Evolutionary conservation across 2,797 vertebrate genomes (phyloP).

Genomic region (Choloepus didactylus): DNA sequence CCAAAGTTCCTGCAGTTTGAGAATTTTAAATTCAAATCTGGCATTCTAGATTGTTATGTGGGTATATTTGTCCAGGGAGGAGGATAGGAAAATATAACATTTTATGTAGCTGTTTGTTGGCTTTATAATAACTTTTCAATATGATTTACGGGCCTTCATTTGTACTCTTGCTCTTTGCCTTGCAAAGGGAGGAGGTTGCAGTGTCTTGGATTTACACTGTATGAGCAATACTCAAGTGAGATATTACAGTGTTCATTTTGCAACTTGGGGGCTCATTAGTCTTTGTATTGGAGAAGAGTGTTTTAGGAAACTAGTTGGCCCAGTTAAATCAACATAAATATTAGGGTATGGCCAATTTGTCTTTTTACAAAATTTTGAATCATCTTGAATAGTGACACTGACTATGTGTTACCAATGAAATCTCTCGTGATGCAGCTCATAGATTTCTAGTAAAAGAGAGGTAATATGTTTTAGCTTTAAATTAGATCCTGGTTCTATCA

Average conservation of each 20-base stretch:
- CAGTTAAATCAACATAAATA: neutral
- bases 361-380: slow-evolving; percentile 22
- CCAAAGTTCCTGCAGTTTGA: neutral
- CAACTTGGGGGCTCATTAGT: neutral
- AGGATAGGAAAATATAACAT: neutral
- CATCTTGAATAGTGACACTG: neutral
- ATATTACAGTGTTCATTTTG: neutral
- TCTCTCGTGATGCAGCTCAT: neutral
- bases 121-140: slow-evolving; percentile 45
- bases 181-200: neutral
- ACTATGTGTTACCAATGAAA: neutral
- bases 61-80: neutral
- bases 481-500: neutral
- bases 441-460: neutral
- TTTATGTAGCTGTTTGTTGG: neutral
- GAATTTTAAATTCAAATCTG: neutral
- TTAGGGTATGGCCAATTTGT: neutral
- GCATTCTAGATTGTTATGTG: neutral
- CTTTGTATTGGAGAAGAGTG: neutral
- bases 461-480: neutral
- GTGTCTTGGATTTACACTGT: neutral
- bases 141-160: neutral
- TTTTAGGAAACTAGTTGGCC: slow-evolving; percentile 2
- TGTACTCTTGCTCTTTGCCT: neutral
- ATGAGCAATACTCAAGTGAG: neutral